Base-by-base conservation (phyloP, 2,797 vertebrate genomes). In the Dermochelys coriacea region DNA sequence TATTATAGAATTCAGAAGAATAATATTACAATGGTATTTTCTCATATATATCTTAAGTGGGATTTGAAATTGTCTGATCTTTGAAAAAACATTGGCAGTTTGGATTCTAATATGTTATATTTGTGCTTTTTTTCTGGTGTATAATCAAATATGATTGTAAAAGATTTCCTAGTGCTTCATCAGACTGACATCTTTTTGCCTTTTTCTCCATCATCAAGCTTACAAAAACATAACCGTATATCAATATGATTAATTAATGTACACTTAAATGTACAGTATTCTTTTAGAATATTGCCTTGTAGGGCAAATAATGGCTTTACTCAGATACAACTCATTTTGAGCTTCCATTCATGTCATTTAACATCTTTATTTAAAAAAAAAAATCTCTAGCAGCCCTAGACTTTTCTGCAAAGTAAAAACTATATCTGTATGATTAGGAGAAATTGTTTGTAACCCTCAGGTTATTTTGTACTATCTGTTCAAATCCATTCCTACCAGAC, bases 401-500 rank as follows among this genome's bases (percentile, higher is more conserved):
- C 41, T 81, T 88, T n/a, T 83, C 3, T 86, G n/a, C 37, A 80
- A 94, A 84, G 23, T n/a, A 21, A 79, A 8, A 74, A 85, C 23
- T 14, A 19, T 3, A 29, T 21, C 25, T 34, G 0, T 88, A 27
- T 74, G 64, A 83, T 95, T 91, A 71, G 55, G 51, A 85, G 57
- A 92, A 90, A 21, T 84, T 25, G 9, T 54, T 54, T 54, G 87
- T 95, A 93, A 52, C 55, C 90, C 57, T 29, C 61, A 87, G 84
- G 74, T 95, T 96, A 86, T 94, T 95, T 31, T 91, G 54, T 88
- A 31, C 29, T 97, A 84, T 93, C 92, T 95, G 90, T 90, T 97
- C 89, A 95, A 96, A 96, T 94, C 54, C 78, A 89, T 93, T 96
- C 82, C 90, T 92, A 81, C 83, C 34, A 93, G 93, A 87, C 57